Evolutionary conservation across 2,888 invertebrate species (phyloP), one percentile per base, ranked within the genome.

Genomic region (Plemyria rubiginata): DNA sequence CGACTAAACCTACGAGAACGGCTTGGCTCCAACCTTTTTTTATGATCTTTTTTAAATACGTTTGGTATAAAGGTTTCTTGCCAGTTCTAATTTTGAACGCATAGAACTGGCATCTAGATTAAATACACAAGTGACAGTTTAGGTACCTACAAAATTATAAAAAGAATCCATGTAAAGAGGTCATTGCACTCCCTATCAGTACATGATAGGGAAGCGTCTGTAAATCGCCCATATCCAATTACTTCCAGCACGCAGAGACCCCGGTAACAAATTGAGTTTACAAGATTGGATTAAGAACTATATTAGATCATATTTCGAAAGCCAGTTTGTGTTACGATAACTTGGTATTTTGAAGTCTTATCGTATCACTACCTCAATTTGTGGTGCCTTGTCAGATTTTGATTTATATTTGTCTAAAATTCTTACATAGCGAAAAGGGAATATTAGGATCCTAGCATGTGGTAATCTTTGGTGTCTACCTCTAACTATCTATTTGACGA

Each of bases 221-320:
- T 45, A 62, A 58, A 50, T 28, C 70, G 74, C 73, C 70, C 40
- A 28, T 59, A 8, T 40, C 76, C 73, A 67, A 46, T 69, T 32
- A 58, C 71, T 73, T 72, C 57, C 49, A 62, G 72, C 73, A 71
- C 65, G 70, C 68, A 73, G 71, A 75, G 77, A 79, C 76, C 74
- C 77, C 76, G 66, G 82, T 82, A 82, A 81, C 86, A 88, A 88
- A 88, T 88, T 86, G 84, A 85, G 86, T 88, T 88, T 85, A 86
- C 82, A 86, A 85, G 80, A 88, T 87, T 83, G 84, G 84, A 86
- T 86, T 87, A 88, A 76, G 78, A 83, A 80, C 81, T 77, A 86
- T 88, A 90, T 89, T 86, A 87, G 85, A 88, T 88, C 82, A 88
- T 87, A 88, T 89, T 88, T 88, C 84, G 81, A 78, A 71, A 80